Evolutionary conservation across 2,797 vertebrate species (phyloP).

Genomic region (Gymnoscopelus microlampas): DNA sequence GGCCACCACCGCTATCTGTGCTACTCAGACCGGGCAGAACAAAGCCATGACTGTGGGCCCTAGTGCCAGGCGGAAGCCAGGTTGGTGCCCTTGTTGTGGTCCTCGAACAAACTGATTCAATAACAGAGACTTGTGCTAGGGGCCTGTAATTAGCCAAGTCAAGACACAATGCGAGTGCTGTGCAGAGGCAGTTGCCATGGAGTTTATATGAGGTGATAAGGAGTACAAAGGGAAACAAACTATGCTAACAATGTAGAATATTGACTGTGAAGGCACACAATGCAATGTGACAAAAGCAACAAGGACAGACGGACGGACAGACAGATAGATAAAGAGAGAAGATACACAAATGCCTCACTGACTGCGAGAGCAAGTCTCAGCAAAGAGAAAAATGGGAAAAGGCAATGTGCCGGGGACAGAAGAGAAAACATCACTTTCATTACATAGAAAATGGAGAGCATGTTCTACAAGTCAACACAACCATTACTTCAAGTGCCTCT

Average conservation of each 20-base stretch:
- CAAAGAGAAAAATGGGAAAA: constrained; percentile 24
- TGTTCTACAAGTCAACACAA: not conserved
- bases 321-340: no score
- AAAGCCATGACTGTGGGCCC: constrained; percentile 46
- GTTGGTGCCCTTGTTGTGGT: constrained; percentile 20
- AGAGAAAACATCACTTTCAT: not conserved
- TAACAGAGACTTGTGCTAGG: constrained; percentile 32
- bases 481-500: constrained; percentile 24
- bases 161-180: constrained; percentile 4
- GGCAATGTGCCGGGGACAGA: not conserved
- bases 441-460: not conserved
- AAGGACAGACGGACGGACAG: no score
- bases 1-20: constrained; percentile 29
- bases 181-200: not conserved
- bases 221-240: constrained; percentile 13
- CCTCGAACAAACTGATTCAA: constrained; percentile 51
- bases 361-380: no score
- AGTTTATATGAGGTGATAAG: constrained; percentile 6
- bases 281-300: no score
- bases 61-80: constrained; percentile 30
- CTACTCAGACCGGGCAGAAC: constrained; percentile 43
- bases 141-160: constrained; percentile 16
- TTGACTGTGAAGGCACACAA: no score
- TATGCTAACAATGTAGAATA: not conserved
- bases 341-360: no score